phyloP scores from a whole-genome alignment of 2,888 invertebrate species.

The Drosophila sordidula region DNA sequence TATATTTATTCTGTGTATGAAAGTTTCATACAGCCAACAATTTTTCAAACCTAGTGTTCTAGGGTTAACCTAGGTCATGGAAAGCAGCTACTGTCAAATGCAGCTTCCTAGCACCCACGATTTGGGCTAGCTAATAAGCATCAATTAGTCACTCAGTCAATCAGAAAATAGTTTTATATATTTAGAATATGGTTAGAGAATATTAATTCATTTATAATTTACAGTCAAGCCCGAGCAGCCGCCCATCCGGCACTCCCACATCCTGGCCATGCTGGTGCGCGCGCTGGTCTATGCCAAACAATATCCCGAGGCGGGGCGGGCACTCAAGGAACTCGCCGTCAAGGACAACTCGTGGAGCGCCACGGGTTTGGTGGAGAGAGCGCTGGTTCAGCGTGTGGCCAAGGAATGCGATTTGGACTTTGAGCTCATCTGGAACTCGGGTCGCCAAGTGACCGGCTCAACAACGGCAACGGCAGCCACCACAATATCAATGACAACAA shows the following conservation, averaged over 20 bases:
- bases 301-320: conserved; percentile 83
- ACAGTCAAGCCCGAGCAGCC: conserved; percentile 84
- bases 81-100: too few relatives aligned
- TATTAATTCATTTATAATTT: conserved; percentile 6
- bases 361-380: conserved; percentile 80
- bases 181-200: conserved; percentile 1
- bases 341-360: conserved; percentile 84
- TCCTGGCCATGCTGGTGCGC: conserved; percentile 83
- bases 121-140: too few relatives aligned
- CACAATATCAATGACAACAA: conserved; percentile 55
- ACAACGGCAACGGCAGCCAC: conserved; percentile 53
- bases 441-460: conserved; percentile 55
- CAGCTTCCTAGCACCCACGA: too few relatives aligned
- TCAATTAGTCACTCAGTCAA: too few relatives aligned
- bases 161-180: neutral
- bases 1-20: too few relatives aligned
- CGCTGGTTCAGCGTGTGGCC: conserved; percentile 82
- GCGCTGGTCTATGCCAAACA: conserved; percentile 82
- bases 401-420: conserved; percentile 84
- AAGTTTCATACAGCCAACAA: too few relatives aligned
- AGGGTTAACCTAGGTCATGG: too few relatives aligned
- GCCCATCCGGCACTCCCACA: conserved; percentile 84
- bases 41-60: too few relatives aligned
- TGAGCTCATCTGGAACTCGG: conserved; percentile 84
- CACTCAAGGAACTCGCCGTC: conserved; percentile 82